phyloP scores from a whole-genome alignment of 1,140 invertebrate genomes.

The Macrotrachela quadricornifera region DNA sequence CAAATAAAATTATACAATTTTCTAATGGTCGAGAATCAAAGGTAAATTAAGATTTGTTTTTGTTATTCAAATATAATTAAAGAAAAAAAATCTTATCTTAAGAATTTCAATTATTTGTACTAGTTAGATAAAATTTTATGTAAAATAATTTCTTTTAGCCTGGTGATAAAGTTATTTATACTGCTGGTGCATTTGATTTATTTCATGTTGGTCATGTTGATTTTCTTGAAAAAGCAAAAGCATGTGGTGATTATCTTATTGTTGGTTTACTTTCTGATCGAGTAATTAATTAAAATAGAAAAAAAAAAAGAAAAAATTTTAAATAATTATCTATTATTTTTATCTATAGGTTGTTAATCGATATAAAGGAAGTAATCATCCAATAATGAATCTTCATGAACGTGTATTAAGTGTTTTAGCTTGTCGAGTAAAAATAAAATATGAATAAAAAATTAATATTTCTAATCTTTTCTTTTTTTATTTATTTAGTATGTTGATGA shows the following conservation, averaged over 20 bases:
- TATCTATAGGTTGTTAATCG: conserved; percentile 32
- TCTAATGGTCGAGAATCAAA: conserved; percentile 24
- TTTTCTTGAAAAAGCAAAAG: conserved; percentile 68
- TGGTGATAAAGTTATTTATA: conserved; percentile 77
- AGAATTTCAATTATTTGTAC: too few relatives aligned
- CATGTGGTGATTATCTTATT: conserved; percentile 78
- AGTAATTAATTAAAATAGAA: conserved; percentile 39
- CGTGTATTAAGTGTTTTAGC: conserved; percentile 82
- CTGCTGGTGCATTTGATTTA: conserved; percentile 89
- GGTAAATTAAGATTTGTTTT: too few relatives aligned
- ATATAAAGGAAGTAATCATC: conserved; percentile 88
- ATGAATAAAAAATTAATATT: neutral
- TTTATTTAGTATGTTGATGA: conserved; percentile 72
- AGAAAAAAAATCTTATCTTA: too few relatives aligned
- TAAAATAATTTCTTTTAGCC: conserved; percentile 23
- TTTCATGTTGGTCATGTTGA: conserved; percentile 89
- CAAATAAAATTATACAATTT: conserved; percentile 79
- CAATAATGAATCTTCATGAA: conserved; percentile 98
- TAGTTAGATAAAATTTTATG: too few relatives aligned
- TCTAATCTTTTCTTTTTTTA: conserved; percentile 2
- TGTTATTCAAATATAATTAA: too few relatives aligned
- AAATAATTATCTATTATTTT: too few relatives aligned
- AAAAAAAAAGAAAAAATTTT: neutral
- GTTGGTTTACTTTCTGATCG: conserved; percentile 91
- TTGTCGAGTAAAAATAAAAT: conserved; percentile 52